Evolutionary conservation across 1,140 invertebrate species (phyloP).

Genomic region (Heterodera schachtii): DNA sequence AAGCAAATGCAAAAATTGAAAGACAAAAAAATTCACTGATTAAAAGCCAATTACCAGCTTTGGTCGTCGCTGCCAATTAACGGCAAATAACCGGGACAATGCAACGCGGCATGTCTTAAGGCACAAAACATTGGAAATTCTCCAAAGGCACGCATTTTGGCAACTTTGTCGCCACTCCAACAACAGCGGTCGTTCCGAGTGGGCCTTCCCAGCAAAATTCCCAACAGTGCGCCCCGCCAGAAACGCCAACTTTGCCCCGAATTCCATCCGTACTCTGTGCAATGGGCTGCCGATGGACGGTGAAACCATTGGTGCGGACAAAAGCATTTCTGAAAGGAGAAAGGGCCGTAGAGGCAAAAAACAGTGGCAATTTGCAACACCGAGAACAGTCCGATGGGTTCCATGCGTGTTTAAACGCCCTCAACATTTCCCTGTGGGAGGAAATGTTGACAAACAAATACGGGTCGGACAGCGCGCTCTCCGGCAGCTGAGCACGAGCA

Average conservation of each 20-base stretch:
- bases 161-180: slow-evolving; percentile 89
- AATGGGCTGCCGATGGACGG: slow-evolving; percentile 92
- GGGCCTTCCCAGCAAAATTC: slow-evolving; percentile 99
- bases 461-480: slow-evolving; percentile 83
- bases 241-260: slow-evolving; percentile 74
- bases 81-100: slow-evolving; percentile 89
- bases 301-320: slow-evolving; percentile 94
- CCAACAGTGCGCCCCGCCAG: slow-evolving; percentile 91
- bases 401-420: slow-evolving; percentile 93
- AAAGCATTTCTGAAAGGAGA: slow-evolving; percentile 79
- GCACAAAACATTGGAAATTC: too few relatives aligned
- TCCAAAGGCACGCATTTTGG: too few relatives aligned
- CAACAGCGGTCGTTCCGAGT: slow-evolving; percentile 88
- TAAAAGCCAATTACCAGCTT: slow-evolving; percentile 76
- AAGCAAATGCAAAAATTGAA: too few relatives aligned
- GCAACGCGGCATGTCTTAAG: slow-evolving; percentile 72
- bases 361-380: slow-evolving; percentile 25
- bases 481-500: slow-evolving; percentile 81
- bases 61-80: slow-evolving; percentile 91
- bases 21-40: neutral
- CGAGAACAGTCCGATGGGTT: slow-evolving; percentile 81
- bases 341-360: neutral
- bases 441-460: slow-evolving; percentile 84
- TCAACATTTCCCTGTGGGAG: slow-evolving; percentile 89
- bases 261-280: slow-evolving; percentile 97